phyloP scores from a whole-genome alignment of 2,888 invertebrate species.

The Vanessa cardui region DNA sequence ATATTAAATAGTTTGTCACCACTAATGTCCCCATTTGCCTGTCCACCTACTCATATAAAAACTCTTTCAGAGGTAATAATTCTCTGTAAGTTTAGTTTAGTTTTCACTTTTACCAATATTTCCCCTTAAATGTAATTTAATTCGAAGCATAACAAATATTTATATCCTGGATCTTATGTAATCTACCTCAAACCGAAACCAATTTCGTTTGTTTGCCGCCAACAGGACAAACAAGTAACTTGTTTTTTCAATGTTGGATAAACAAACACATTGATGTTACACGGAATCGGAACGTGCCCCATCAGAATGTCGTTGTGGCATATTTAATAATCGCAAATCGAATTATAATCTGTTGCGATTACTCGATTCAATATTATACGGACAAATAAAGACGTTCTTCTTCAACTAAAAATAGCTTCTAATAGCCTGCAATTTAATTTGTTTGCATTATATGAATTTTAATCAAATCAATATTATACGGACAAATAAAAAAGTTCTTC shows the following conservation, averaged over 20 bases:
- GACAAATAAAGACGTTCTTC: not conserved
- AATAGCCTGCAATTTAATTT: no score
- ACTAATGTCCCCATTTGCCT: no score
- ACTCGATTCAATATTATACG: not conserved
- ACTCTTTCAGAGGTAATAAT: no score
- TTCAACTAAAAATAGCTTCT: no score
- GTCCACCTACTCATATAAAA: no score
- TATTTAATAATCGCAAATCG: constrained; percentile 27
- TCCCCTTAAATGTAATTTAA: not conserved
- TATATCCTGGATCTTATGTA: constrained; percentile 18
- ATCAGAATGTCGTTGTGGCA: constrained; percentile 27
- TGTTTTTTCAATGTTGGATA: constrained; percentile 45
- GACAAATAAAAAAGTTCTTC: not conserved
- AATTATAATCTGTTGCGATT: not conserved
- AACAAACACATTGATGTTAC: constrained; percentile 44
- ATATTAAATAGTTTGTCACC: no score
- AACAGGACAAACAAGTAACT: constrained; percentile 50
- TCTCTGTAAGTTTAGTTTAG: no score
- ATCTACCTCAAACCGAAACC: constrained; percentile 39
- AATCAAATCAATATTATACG: not conserved
- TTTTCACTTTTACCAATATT: no score
- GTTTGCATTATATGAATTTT: no score
- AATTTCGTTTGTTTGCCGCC: constrained; percentile 57
- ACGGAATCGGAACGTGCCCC: constrained; percentile 20
- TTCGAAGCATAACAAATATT: constrained; percentile 14